These are phyloP conservation scores for Alosa sapidissima DNA, from an alignment of 2,797 vertebrate species.

Conservation along the genomic window DNA sequence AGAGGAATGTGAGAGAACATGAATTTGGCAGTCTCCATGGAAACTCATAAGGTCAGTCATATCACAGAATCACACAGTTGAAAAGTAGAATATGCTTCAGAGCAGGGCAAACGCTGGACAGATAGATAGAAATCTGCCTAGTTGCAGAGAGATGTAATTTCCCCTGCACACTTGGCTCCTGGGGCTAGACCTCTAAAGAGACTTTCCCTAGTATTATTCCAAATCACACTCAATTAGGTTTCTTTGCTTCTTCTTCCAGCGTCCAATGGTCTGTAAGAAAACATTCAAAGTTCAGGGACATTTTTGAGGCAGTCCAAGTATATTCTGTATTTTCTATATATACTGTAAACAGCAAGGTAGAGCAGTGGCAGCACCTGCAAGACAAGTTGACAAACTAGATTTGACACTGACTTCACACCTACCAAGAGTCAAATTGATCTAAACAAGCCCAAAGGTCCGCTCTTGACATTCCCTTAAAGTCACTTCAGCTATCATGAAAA, in stretches of 20 bases:
- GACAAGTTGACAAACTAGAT: not conserved
- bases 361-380: not conserved
- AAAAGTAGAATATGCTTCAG: slow-evolving; percentile 24
- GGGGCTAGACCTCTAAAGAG: not conserved
- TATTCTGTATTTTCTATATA: not conserved
- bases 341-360: not conserved
- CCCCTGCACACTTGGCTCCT: slow-evolving; percentile 2
- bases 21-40: slow-evolving; percentile 21
- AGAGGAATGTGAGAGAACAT: slow-evolving; percentile 9
- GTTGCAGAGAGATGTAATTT: slow-evolving; percentile 8
- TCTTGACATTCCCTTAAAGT: not conserved
- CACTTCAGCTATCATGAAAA: not conserved
- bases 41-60: slow-evolving; percentile 26
- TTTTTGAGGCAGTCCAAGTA: not conserved
- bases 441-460: not conserved
- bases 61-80: slow-evolving; percentile 24
- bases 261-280: not conserved
- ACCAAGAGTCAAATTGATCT: not conserved
- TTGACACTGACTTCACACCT: slow-evolving; percentile 20
- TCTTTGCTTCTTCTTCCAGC: not conserved
- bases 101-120: slow-evolving; percentile 6
- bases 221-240: not conserved
- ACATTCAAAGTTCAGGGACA: not conserved
- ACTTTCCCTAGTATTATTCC: not conserved
- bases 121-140: slow-evolving; percentile 21